Percentiles rank a stretch among this genome's conserved stretches.
Evolutionary conservation across 2,888 invertebrate genomes (phyloP).

Genomic region (Pyrrhosoma nymphula): DNA sequence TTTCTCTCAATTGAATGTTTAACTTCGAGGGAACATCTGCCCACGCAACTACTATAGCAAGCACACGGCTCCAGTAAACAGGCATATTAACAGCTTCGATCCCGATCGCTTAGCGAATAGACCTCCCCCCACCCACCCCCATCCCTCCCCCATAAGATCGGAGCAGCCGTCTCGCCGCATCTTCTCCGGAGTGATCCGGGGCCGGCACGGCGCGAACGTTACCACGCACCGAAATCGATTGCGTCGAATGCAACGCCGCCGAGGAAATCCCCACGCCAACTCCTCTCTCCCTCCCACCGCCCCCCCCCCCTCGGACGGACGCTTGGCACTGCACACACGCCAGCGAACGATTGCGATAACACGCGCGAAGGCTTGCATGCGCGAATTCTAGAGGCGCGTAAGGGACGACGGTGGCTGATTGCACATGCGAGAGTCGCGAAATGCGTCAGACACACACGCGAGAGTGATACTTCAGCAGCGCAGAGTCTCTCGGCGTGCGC

Average conservation of each 20-base stretch:
- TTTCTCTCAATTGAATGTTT: no score
- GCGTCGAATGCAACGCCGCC: background rate
- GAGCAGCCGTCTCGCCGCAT: background rate
- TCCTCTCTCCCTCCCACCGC: background rate
- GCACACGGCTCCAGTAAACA: no score
- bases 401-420: background rate
- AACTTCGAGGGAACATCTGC: no score
- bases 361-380: no score
- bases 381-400: no score
- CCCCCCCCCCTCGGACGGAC: background rate
- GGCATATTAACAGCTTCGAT: no score
- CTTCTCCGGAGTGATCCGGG: background rate
- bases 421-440: background rate
- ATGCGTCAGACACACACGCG: background rate
- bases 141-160: background rate
- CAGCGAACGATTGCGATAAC: no score
- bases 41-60: no score
- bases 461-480: background rate
- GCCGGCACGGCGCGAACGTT: background rate
- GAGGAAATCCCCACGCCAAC: background rate
- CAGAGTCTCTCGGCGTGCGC: background rate
- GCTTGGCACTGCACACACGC: no score
- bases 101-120: no score
- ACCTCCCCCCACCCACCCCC: no score
- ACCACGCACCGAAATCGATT: background rate